These are phyloP conservation scores for Microtus montanus DNA, from an alignment of 2,113 vertebrate species.

Conservation along the genomic window DNA sequence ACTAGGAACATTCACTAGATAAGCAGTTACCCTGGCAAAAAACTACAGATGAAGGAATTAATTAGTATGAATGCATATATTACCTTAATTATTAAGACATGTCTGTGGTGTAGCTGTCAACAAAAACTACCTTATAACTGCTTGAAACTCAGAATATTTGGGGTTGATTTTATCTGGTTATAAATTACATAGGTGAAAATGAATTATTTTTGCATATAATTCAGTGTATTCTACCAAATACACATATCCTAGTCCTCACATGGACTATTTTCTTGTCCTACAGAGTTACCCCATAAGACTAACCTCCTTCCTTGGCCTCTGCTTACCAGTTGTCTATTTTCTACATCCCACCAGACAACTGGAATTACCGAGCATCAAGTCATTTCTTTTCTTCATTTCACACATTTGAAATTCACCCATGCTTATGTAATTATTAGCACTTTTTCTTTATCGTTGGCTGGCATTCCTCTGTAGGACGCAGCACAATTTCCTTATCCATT, in stretches of 20 bases:
- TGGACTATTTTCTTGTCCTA: neutral
- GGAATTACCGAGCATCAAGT: neutral
- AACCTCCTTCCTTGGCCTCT: neutral
- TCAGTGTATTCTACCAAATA: neutral
- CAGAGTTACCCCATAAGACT: neutral
- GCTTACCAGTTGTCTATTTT: neutral
- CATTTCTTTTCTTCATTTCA: neutral
- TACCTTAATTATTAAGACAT: neutral
- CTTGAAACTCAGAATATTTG: neutral
- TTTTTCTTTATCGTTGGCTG: slow-evolving; percentile 4
- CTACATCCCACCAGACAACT: neutral
- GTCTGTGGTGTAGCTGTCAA: neutral
- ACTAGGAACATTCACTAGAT: neutral
- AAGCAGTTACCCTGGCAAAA: neutral
- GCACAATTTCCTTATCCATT: neutral
- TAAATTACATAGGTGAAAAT: neutral
- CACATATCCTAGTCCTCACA: neutral
- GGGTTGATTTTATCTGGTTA: neutral
- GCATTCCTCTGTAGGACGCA: neutral
- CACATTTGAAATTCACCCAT: neutral
- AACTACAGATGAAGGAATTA: neutral
- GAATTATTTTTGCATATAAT: neutral
- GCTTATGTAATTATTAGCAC: neutral
- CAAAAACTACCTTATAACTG: neutral
- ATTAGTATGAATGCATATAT: neutral